phyloP scores from a whole-genome alignment of 2,888 invertebrate genomes.

The Ceriagrion tenellum region DNA sequence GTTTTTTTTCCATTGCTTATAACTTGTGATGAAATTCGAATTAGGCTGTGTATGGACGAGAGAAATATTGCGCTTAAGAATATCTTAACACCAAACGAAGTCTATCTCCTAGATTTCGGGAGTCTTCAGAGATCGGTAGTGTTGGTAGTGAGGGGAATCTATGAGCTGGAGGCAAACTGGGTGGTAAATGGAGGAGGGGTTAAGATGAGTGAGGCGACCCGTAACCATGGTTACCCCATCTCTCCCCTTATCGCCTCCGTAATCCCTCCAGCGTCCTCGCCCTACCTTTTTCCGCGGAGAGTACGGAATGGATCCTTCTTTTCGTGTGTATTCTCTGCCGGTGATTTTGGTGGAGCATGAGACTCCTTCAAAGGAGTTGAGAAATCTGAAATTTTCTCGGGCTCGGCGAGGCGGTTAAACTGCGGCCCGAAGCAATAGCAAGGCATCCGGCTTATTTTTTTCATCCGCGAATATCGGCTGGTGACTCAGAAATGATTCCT shows the following conservation, averaged over 20 bases:
- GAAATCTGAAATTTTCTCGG: slow-evolving; percentile 4
- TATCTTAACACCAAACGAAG: too few relatives aligned
- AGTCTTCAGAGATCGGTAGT: too few relatives aligned
- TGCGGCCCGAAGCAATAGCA: neutral
- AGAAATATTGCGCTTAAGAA: too few relatives aligned
- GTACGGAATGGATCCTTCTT: neutral
- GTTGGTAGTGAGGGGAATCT: neutral
- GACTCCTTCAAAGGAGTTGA: neutral
- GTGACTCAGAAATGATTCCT: neutral
- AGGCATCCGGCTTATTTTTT: neutral
- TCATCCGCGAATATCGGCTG: neutral
- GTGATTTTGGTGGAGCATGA: neutral
- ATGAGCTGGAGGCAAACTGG: neutral
- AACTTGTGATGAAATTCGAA: too few relatives aligned
- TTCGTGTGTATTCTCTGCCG: neutral
- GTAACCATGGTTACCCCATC: slow-evolving; percentile 1
- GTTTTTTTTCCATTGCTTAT: too few relatives aligned
- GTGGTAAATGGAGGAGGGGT: neutral
- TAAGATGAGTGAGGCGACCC: neutral
- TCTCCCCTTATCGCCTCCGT: neutral
- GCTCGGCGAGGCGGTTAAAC: neutral
- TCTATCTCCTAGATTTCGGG: too few relatives aligned
- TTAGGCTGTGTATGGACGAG: too few relatives aligned
- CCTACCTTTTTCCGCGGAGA: neutral
- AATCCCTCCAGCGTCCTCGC: neutral